Conservation (phyloP, 2,113 vertebrate species). For the Mirza zaza region DNA sequence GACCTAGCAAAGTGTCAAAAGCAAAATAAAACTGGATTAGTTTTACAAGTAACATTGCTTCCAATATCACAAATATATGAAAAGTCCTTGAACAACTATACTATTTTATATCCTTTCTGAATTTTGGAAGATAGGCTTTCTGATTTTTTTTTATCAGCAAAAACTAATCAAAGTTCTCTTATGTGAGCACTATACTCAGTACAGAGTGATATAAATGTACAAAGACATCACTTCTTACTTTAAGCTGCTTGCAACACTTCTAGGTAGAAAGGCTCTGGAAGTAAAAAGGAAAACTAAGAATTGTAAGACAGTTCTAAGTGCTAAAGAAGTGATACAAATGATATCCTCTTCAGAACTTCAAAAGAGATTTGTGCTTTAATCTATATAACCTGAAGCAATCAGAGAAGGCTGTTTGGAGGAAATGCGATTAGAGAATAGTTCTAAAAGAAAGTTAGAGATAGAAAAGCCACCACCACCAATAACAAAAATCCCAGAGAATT, state of each 20-base stretch:
- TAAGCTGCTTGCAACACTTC: not conserved
- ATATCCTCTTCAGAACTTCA: not conserved
- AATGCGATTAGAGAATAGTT: not conserved
- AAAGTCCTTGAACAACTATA: not conserved
- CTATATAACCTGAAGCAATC: not conserved
- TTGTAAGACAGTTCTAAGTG: not conserved
- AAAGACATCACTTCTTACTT: not conserved
- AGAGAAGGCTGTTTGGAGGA: not conserved
- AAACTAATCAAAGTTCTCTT: not conserved
- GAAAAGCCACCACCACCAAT: not conserved
- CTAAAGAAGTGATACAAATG: not conserved
- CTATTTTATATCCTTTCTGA: not conserved
- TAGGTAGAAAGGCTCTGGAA: not conserved
- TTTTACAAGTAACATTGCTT: not conserved
- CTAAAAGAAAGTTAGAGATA: not conserved
- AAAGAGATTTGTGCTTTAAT: not conserved
- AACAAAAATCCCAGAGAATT: not conserved
- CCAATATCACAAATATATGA: not conserved
- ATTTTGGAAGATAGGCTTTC: not conserved
- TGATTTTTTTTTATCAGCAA: not conserved
- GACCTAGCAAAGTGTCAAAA: not conserved
- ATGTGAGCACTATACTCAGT: accelerated
- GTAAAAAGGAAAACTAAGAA: not conserved
- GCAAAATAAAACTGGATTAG: not conserved
- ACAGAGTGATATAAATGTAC: not conserved